Evolutionary conservation across 2,113 vertebrate genomes (phyloP), one percentile per base, ranked within the genome.

Genomic region (Petroica traversi): DNA sequence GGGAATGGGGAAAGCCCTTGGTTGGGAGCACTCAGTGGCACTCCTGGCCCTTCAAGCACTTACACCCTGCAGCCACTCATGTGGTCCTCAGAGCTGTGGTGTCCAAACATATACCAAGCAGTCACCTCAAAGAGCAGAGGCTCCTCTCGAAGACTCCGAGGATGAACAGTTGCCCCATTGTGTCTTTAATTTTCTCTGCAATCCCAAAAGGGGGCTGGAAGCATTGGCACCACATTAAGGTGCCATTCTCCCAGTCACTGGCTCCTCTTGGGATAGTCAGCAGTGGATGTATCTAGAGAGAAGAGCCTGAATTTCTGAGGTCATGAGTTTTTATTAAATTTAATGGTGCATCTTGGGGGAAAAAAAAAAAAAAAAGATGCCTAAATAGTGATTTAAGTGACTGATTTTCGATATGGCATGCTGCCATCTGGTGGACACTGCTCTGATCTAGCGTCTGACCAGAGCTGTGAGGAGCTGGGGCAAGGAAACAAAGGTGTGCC

Each of bases 351-450:
- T 38, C 43, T 34, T 55, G 31, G 6, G 25, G 33, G 14, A 11
- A 28, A 18, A 14, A 6, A 19, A 36, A 20, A n/a, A 40, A 17
- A 31, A 40, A 15, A 41, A 45, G 43, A 45, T 45, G 43, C 43
- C 43, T 45, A 95, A 97, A 95, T 92, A 82, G 79, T 84, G 93
- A 96, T 96, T 95, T 76, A 85, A 92, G 82, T 92, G 90, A 90
- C 72, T 93, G 85, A 74, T 94, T 97, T 96, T 96, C 64, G 59
- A 97, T 96, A 96, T 97, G 96, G 94, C 95, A 96, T 96, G 92
- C 94, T 96, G 94, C 95, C 95, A 97, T 97, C 96, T 97, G 95
- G 95, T 97, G 96, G 96, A 77, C 88, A 13, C 19, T 59, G 85
- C 48, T 93, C 88, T 52, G 48, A 86, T 90, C 48, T 26, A 52